Base-by-base conservation (phyloP, 1,140 invertebrate species). In the Globodera ellingtonae region DNA sequence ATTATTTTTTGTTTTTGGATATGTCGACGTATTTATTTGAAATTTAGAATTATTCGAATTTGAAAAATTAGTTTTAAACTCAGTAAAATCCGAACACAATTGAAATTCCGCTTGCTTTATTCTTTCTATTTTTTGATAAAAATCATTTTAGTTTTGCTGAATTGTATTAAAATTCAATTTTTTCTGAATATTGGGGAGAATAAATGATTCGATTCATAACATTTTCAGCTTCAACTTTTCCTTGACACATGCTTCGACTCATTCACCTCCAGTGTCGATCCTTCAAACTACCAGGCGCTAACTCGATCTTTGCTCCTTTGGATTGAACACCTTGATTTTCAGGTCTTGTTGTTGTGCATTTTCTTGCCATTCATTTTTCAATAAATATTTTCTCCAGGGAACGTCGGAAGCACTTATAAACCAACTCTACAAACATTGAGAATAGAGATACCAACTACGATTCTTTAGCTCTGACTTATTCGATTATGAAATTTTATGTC, bases 231-330 rank as follows among this genome's bases (percentile, higher is more conserved):
- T 13, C 86, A 87, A 84, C 72, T 69, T 7, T 84, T 87, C n/a
- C 76, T 87, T n/a, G 86, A 87, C 62, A 73, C 79, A 24, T 87
- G 86, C 62, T 87, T 89, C 75, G 67, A 86, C 4, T 83, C 86
- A 3, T 87, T 87, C 78, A 24, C 72, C 9, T 56, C 70, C 24
- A 69, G 86, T 48, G 85, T 87, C 10, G 84, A 87, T 50, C 75
- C 78, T 13, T 76, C 74, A 35, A 78, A 88, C 59, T 87, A 87
- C 56, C 79, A 89, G 48, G 69, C 86, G 6, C 72, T 87, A 1
- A 89, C 86, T 8, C 52, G 79, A 21, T 85, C 86, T 18, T 80
- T 86, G 18, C 72, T 83, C 24, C 21, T 84, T 46, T 83, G 83
- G 83, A 72, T 83, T 56, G 82, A 83, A 70, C 46, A 72, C 46